A percentile compares a stretch with the other conserved stretches of the same genome.
Conservation (phyloP, 1,140 invertebrate species). For the Pseudomyrmex concolor region DNA sequence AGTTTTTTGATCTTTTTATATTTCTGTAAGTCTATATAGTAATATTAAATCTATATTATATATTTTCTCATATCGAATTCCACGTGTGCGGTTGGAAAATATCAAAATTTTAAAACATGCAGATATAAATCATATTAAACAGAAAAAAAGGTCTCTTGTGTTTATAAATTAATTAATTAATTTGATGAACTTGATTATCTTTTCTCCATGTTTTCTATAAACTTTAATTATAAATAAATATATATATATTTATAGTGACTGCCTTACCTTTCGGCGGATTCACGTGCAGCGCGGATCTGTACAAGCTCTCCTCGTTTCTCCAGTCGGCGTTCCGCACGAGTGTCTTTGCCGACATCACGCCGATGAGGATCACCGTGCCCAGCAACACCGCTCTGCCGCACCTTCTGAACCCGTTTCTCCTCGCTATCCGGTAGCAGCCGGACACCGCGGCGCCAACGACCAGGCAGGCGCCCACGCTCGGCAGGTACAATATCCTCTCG, state of each 20-base stretch:
- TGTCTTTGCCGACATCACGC: conserved; percentile 91
- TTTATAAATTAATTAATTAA: background rate
- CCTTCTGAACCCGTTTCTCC: conserved; percentile 82
- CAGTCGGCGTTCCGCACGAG: conserved; percentile 95
- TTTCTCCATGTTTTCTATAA: background rate
- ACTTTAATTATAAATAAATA: background rate
- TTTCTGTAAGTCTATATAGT: too few species aligned
- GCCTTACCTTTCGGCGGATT: conserved; percentile 98
- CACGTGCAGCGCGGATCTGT: conserved; percentile 94
- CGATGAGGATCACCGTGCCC: conserved; percentile 87
- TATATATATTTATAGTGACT: conserved; percentile 12
- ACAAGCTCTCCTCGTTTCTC: conserved; percentile 96
- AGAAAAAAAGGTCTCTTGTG: background rate
- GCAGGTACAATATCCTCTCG: conserved; percentile 97
- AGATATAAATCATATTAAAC: background rate
- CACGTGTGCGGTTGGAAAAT: background rate
- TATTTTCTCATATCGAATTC: background rate
- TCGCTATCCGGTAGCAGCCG: conserved; percentile 83
- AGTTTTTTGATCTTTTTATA: too few species aligned
- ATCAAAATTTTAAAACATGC: background rate
- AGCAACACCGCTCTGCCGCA: conserved; percentile 83
- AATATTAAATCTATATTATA: too few species aligned
- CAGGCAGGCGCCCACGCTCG: conserved; percentile 97
- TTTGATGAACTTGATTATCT: background rate
- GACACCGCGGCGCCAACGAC: conserved; percentile 89